Base-by-base conservation (phyloP, 1,140 invertebrate genomes). In the Euwallacea fornicatus region DNA sequence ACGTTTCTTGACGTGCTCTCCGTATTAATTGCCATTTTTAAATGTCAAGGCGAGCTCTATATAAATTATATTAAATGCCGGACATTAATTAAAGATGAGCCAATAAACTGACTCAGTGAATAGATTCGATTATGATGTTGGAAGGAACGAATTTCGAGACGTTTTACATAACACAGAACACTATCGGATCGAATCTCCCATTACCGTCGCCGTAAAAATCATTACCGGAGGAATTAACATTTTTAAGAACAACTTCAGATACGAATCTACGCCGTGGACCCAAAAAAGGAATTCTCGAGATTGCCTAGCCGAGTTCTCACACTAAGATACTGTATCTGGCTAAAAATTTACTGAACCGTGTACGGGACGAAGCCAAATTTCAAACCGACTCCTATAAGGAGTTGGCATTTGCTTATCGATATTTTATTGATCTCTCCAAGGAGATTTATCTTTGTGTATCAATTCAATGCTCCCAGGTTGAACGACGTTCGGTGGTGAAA, bases 31-130 rank as follows among this genome's bases (percentile, higher is more conserved):
- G 65, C 65, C 65, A 67, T 67, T 59, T 67, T 56, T 67, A 67
- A 67, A 67, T 67, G 65, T 67, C 65, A 67, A 67, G 65, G 65
- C 65, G 13, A 67, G 65, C 65, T 67, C 65, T 67, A 67, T 67
- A 67, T 67, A 67, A 67, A 67, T 58, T 67, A 67, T 44, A 67
- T 58, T 67, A 67, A 33, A 33, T 33, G 21, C 21, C 42, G 65
- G 65, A 43, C 47, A 65, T 65, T 67, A 59, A 67, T 59, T 67
- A 67, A 67, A 67, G 65, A 67, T 58, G 65, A 58, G 65, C 53
- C 53, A 33, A 33, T 33, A 33, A 33, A 33, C 21, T 33, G 21
- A 33, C 1, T 33, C 21, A 33, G 21, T 33, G 21, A 33, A 33
- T 33, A 11, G 9, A 50, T 13, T 50, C 7, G 46, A 50, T 50